Base-by-base conservation (phyloP, 2,113 vertebrate genomes). In the Larimichthys polyactis region DNA sequence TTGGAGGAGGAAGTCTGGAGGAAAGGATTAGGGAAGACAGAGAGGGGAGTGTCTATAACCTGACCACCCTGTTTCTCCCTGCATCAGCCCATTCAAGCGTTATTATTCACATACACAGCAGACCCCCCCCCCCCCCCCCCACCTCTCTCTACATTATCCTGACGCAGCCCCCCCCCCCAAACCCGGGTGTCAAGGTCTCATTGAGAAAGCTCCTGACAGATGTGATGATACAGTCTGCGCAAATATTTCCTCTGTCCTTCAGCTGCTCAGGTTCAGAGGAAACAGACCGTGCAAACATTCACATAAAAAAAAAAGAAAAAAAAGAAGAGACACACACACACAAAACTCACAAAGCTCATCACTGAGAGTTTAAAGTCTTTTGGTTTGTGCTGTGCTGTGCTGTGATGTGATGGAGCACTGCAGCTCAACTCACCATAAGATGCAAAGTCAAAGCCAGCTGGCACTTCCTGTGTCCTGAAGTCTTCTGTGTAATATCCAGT, bases 1-100 rank as follows among this genome's bases (percentile, higher is more conserved):
- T 91, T 92, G 88, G 85, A 94, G 90, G 86, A 95, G 95, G 95
- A 96, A 95, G 93, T 95, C 94, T 96, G 95, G 94, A 94, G 94
- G 93, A 94, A 94, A 93, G 94, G 95, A 95, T 95, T 95, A 95
- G 94, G 90, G 87, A 91, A 85, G 91, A 81, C 85, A 84, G 90
- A 87, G 91, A 90, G 85, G 84, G 84, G 90, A 89, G 90, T 89
- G 90, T 93, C 93, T 94, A 92, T 92, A 93, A 92, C 91, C 88
- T 82, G 89, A 87, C 91, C 92, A 87, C 90, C 91, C 89, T 77
- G 75, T 48, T 74, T 82, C 86, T 87, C 57, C 78, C 70, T 70
- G 75, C 80, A 55, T 87, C 86, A 83, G 81, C 87, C 72, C 83
- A 43, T 87, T 88, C 78, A 89, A 7, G 76, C 66, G 60, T 78